phyloP scores from a whole-genome alignment of 2,888 invertebrate species.

The Leptinotarsa tumamoca region DNA sequence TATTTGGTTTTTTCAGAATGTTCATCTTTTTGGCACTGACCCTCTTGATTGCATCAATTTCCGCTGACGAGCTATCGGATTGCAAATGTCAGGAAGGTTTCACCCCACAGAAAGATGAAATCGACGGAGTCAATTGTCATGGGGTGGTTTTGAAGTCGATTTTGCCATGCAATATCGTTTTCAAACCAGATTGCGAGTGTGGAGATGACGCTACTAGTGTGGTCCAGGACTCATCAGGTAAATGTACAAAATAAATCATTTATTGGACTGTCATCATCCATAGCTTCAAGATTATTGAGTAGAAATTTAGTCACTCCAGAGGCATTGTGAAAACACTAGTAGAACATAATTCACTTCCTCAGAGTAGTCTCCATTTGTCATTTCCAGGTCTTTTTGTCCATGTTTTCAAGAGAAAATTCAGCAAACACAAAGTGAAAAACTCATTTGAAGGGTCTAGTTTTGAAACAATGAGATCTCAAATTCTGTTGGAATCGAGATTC shows the following conservation, averaged over 20 bases:
- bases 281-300: too few relatives aligned
- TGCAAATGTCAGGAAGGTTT: slow-evolving; percentile 48
- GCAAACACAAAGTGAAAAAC: too few relatives aligned
- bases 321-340: too few relatives aligned
- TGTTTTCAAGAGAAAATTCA: too few relatives aligned
- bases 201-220: slow-evolving; percentile 44
- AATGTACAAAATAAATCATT: neutral
- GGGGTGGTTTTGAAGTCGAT: slow-evolving; percentile 45
- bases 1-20: neutral
- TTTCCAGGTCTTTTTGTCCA: too few relatives aligned
- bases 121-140: slow-evolving; percentile 45
- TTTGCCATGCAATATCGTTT: slow-evolving; percentile 48
- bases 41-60: neutral
- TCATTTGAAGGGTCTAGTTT: too few relatives aligned
- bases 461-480: too few relatives aligned
- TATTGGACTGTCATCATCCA: too few relatives aligned
- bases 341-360: too few relatives aligned
- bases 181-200: slow-evolving; percentile 50
- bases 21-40: neutral
- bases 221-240: slow-evolving; percentile 44
- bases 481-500: too few relatives aligned
- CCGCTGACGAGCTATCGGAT: slow-evolving; percentile 43
- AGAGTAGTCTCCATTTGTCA: too few relatives aligned
- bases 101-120: slow-evolving; percentile 35
- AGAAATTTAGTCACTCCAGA: too few relatives aligned